phyloP scores from a whole-genome alignment of 2,113 vertebrate species.

The Oophaga pumilio region DNA sequence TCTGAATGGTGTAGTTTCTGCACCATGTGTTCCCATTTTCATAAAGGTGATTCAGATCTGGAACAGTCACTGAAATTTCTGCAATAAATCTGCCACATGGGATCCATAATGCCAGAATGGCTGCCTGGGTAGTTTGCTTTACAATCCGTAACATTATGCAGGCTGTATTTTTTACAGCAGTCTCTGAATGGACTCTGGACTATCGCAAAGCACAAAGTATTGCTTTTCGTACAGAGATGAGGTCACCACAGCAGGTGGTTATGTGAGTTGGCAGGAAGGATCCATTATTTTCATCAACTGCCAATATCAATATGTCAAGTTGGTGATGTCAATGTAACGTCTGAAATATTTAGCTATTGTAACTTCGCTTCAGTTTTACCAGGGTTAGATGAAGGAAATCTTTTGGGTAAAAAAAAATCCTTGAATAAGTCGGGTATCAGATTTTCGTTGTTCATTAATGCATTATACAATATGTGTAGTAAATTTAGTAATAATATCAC shows the following conservation, averaged over 20 bases:
- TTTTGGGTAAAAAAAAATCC: neutral
- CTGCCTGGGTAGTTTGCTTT: neutral
- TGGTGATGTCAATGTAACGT: neutral
- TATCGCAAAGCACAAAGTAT: neutral
- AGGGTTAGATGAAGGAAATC: neutral
- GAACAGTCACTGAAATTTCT: too few relatives aligned
- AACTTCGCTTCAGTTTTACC: neutral
- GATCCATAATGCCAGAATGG: too few relatives aligned
- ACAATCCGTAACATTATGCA: neutral
- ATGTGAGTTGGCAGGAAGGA: neutral
- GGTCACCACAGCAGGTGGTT: constrained; percentile 6
- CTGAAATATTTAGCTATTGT: neutral
- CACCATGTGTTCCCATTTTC: too few relatives aligned
- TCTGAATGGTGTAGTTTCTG: too few relatives aligned
- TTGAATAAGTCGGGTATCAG: neutral
- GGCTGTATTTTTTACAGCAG: neutral
- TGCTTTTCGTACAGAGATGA: neutral
- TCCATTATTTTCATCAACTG: neutral
- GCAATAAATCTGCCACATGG: too few relatives aligned
- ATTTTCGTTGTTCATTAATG: neutral
- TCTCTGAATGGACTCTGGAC: neutral
- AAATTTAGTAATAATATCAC: neutral
- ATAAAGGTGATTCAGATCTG: too few relatives aligned
- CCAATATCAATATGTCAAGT: neutral
- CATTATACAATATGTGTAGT: too few relatives aligned